phyloP scores from a whole-genome alignment of 2,888 invertebrate genomes.

The Sthenelais limicola region DNA sequence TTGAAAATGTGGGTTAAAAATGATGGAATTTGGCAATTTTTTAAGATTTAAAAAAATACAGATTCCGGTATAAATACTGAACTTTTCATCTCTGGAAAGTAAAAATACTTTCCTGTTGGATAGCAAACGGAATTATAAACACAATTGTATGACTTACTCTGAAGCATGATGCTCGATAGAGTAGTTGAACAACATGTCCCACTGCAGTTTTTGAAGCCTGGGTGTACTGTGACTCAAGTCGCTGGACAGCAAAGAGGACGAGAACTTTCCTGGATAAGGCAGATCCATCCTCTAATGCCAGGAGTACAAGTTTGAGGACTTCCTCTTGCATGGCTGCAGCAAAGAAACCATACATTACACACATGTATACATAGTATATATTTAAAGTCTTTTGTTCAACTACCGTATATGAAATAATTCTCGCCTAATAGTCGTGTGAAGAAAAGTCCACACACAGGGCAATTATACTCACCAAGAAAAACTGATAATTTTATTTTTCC shows the following conservation, averaged over 20 bases:
- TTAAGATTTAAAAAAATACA: too few relatives aligned
- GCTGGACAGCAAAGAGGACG: conserved; percentile 98
- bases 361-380: too few relatives aligned
- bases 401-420: too few relatives aligned
- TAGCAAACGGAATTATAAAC: not conserved
- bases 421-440: too few relatives aligned
- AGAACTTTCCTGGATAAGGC: conserved; percentile 84
- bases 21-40: too few relatives aligned
- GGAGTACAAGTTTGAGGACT: conserved; percentile 89
- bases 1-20: too few relatives aligned
- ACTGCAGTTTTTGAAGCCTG: conserved; percentile 99
- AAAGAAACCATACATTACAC: not conserved
- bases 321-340: conserved; percentile 96
- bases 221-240: conserved; percentile 83
- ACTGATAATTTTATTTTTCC: too few relatives aligned
- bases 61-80: not conserved
- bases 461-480: too few relatives aligned
- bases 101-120: conserved; percentile 5
- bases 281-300: conserved; percentile 95
- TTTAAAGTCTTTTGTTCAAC: too few relatives aligned
- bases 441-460: too few relatives aligned
- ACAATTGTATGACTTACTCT: conserved; percentile 79
- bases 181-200: conserved; percentile 97
- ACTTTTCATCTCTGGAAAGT: not conserved
- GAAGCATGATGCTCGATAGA: conserved; percentile 98